These are phyloP conservation scores for Echinometra lucunter DNA, from an alignment of 53 echinoderm and acorn worm species.

Conservation along the genomic window DNA sequence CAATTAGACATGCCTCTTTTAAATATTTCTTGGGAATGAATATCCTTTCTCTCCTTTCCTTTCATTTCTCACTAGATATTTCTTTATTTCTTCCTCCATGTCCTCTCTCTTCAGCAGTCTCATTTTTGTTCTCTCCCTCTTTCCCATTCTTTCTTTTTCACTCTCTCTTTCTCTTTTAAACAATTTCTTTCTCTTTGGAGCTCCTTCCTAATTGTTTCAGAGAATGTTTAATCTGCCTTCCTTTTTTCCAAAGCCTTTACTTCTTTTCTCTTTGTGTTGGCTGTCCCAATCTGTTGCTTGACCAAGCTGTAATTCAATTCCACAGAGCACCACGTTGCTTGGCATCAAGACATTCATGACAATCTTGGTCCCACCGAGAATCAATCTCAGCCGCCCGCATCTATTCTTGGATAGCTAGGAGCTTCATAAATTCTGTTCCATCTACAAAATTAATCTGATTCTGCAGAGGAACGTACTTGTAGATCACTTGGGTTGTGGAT, in stretches of 20 bases:
- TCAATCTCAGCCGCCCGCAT: neutral
- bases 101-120: neutral
- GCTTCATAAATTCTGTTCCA: conserved; percentile 21
- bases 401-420: neutral
- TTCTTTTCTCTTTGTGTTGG: neutral
- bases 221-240: neutral
- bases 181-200: neutral
- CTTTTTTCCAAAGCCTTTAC: neutral
- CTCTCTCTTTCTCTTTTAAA: neutral
- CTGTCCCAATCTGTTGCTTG: conserved; percentile 27
- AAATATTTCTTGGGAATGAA: too few species aligned
- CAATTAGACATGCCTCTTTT: neutral
- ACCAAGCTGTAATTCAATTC: conserved; percentile 35
- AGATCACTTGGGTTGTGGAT: neutral
- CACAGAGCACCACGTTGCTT: conserved; percentile 1
- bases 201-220: neutral
- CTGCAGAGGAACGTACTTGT: neutral
- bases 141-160: neutral
- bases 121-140: neutral
- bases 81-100: neutral
- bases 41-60: neutral
- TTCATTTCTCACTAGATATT: neutral
- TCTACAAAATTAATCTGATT: conserved; percentile 24
- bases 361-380: conserved; percentile 9
- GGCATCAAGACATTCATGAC: conserved; percentile 29